Evolutionary conservation across 1,140 invertebrate genomes (phyloP).

Genomic region (Pantala flavescens): DNA sequence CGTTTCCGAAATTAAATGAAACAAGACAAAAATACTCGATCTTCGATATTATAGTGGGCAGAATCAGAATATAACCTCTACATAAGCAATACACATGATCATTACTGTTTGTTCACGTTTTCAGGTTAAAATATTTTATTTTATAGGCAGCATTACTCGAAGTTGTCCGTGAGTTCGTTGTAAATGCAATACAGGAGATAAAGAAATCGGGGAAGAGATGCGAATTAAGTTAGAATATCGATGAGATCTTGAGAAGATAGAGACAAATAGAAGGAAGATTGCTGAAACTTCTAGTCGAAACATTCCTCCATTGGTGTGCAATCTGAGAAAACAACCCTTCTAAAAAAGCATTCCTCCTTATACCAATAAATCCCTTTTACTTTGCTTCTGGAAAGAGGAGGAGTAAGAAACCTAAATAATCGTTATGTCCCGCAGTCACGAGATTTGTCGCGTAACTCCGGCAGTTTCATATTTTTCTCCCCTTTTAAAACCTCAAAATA

Average conservation of each 20-base stretch:
- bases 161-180: too few relatives aligned
- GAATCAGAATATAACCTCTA: too few relatives aligned
- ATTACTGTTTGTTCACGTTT: too few relatives aligned
- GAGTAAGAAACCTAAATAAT: not conserved
- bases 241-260: not conserved
- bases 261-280: not conserved
- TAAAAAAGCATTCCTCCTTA: not conserved
- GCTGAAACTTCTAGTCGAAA: not conserved
- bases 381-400: not conserved
- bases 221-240: not conserved
- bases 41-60: too few relatives aligned
- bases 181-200: too few relatives aligned
- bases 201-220: not conserved
- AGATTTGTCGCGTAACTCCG: conserved; percentile 4
- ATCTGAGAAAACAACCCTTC: not conserved
- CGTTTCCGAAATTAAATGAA: too few relatives aligned
- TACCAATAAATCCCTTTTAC: not conserved
- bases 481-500: not conserved
- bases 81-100: too few relatives aligned
- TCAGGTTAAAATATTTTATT: too few relatives aligned
- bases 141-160: too few relatives aligned
- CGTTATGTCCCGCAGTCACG: not conserved
- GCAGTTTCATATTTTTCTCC: conserved; percentile 7
- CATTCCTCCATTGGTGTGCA: not conserved
- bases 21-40: too few relatives aligned